These are phyloP conservation scores for Channallabes apus DNA, from an alignment of 2,797 vertebrate genomes.

Conservation along the genomic window DNA sequence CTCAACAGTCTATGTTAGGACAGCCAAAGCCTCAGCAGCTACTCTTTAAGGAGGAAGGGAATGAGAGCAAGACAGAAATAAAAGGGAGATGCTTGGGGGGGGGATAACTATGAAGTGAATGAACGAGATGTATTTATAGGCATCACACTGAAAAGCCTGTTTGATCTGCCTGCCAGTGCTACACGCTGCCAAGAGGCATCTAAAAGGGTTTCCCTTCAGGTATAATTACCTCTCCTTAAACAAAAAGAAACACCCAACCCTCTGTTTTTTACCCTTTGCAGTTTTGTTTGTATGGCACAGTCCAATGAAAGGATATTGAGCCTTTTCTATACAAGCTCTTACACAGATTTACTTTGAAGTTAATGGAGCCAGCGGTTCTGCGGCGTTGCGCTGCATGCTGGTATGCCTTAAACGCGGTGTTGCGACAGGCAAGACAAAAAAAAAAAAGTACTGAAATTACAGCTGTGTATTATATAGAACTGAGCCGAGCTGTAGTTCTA, in stretches of 20 bases:
- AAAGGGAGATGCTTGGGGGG: constrained; percentile 18
- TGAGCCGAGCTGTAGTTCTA: constrained; percentile 17
- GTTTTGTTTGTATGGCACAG: constrained; percentile 61
- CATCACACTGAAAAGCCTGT: constrained; percentile 69
- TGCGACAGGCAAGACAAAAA: constrained; percentile 55
- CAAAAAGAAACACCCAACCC: constrained; percentile 49
- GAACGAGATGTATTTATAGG: constrained; percentile 80
- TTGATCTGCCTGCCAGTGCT: constrained; percentile 75
- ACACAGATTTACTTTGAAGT: constrained; percentile 74
- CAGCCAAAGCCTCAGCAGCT: constrained; percentile 64
- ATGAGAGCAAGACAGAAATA: constrained; percentile 19
- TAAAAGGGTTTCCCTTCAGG: constrained; percentile 82
- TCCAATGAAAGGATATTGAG: constrained; percentile 50
- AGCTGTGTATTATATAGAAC: constrained; percentile 44
- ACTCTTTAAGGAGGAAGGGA: constrained; percentile 53
- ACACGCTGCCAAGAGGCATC: constrained; percentile 71
- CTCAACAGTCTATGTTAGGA: constrained; percentile 81
- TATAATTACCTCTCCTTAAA: constrained; percentile 68
- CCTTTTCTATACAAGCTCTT: constrained; percentile 68
- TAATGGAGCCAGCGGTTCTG: constrained; percentile 57
- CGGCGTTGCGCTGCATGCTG: constrained; percentile 58
- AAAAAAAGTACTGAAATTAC: constrained; percentile 62
- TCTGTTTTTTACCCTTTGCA: constrained; percentile 60
- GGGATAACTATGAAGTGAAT: constrained; percentile 64
- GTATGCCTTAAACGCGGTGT: constrained; percentile 50